phyloP scores from a whole-genome alignment of 1,140 invertebrate genomes.

The Lucilia sericata region DNA sequence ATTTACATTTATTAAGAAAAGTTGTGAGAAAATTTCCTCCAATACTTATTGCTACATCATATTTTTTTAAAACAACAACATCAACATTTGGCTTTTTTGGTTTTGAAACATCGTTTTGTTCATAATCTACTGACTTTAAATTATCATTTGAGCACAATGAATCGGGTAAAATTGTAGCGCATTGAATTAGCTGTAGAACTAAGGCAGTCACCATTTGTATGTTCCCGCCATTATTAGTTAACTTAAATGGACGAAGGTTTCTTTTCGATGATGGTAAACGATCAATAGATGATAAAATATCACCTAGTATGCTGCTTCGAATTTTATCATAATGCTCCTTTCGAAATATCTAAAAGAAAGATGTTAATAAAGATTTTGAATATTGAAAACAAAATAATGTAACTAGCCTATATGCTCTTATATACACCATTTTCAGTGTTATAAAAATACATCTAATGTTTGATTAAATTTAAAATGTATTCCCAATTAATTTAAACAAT shows the following conservation, averaged over 20 bases:
- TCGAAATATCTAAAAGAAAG: conserved; percentile 84
- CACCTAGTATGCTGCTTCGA: conserved; percentile 91
- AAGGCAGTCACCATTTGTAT: conserved; percentile 99
- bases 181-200: conserved; percentile 96
- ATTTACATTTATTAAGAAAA: conserved; percentile 96
- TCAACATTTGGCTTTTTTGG: conserved; percentile 74
- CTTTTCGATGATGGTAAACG: conserved; percentile 96
- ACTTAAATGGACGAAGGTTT: conserved; percentile 89
- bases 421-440: too few relatives aligned
- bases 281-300: conserved; percentile 98
- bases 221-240: conserved; percentile 80
- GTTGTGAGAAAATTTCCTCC: conserved; percentile 95
- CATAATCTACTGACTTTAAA: background rate
- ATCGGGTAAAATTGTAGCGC: conserved; percentile 91
- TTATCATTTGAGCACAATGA: conserved; percentile 67
- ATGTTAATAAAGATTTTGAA: too few relatives aligned
- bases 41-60: conserved; percentile 91
- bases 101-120: conserved; percentile 13
- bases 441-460: too few relatives aligned
- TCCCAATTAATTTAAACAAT: too few relatives aligned
- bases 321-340: conserved; percentile 91
- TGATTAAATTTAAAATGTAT: too few relatives aligned
- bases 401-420: background rate
- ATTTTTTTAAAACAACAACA: conserved; percentile 89
- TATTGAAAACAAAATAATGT: background rate